Base-by-base conservation (phyloP, 2,888 invertebrate genomes). In the Toxonevra muliebris region DNA sequence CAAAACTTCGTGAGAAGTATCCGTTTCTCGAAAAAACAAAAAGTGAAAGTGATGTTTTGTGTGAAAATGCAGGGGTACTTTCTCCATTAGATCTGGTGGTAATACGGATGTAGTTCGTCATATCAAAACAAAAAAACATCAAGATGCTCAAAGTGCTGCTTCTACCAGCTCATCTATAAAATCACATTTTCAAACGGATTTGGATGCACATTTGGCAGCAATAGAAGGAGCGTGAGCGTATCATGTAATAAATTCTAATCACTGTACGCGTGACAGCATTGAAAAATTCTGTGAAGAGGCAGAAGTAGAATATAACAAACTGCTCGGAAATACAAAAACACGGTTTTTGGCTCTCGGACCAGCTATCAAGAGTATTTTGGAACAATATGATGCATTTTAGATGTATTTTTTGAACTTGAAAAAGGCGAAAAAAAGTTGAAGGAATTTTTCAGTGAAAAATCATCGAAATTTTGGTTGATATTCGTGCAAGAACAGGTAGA, bases 241-340 rank as follows among this genome's bases (percentile, higher is more conserved):
- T 57, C 64, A 55, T 19, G 42, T 40, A 2, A 63, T 52, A 13
- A 62, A 64, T 17, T 53, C 54, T 19, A 64, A 64, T 54, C 65
- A 69, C n/a, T n/a, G 58, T 54, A 57, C 68, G 57, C 61, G 50
- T 42, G 40, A 42, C 20, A 65, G 68, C 65, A 61, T 62, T 71
- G 59, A 69, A 69, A 50, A 12, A 41, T 65, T 69, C 61, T 69
- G 64, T 50, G 65, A 64, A 40, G 57, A 50, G 58, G 54, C 64
- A n/a, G 65, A 52, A 30, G 62, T 64, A 20, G 69, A 71, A 66
- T 66, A 71, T 54, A 58, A 54, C 15, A 61, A 58, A 57, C 40
- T 66, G 55, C 48, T 71, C 19, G 71, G 71, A 30, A 70, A 71
- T 54, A 61, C 64, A 20, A 71, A 71, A 65, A 67, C 69, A 53